Base-by-base conservation (phyloP, 1,140 invertebrate species). In the Dendrolimus punctatus region DNA sequence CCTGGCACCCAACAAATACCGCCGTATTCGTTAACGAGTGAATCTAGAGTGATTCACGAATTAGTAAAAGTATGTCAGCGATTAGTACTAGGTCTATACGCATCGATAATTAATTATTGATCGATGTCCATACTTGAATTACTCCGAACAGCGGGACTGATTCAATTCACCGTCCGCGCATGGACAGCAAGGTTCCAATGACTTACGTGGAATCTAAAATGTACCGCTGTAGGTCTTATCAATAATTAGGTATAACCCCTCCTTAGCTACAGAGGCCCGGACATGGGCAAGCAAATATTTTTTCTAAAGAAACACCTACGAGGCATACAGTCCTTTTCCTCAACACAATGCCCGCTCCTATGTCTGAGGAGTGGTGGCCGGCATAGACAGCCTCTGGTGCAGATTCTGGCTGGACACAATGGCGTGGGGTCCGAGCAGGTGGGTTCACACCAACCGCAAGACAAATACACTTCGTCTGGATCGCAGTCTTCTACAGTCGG, bases 401-500 rank as follows among this genome's bases (percentile, higher is more conserved):
- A 85, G 6, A 73, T 60, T 6, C 59, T 40, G 5, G 49, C 40
- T 0, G 76, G 67, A 49, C 81, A 85, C 0, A 36, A 9, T 0
- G 76, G 77, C 0, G 52, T 5, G 0, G 76, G 78, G 5, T 73
- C 61, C 5, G 63, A 67, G 44, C 80, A 85, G 53, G 64, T 80
- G 6, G 68, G 64, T 49, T 85, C 78, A 44, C 82, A 85, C 68
- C 76, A 74, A 8, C 82, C 82, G 51, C 82, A 85, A 7, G 63
- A 59, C 5, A 73, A 65, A 55, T 70, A 84, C 42, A 71, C 69
- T 53, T 85, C 82, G 39, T 82, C 71, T 2, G 64, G 51, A 0
- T 57, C 60, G 43, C 80, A 84, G 57, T 81, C 76, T 37, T 78
- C 74, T 7, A 83, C 62, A 0, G 70, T 55, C 0, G 58, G 67